Conservation (phyloP, 2,797 vertebrate genomes). For the Dicrostonyx torquatus region DNA sequence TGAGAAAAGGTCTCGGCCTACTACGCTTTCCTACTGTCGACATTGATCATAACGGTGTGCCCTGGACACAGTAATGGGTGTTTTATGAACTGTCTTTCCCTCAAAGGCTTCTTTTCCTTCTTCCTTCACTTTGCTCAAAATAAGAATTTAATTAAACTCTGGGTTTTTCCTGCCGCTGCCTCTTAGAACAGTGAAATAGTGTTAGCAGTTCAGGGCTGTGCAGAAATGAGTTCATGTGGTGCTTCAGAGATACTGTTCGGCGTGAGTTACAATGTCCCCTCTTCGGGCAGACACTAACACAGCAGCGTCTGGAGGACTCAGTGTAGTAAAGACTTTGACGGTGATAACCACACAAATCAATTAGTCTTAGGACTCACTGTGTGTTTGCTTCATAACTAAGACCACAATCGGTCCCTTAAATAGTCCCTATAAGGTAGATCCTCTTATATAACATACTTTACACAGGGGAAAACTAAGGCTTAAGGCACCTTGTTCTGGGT, state of each 20-base stretch:
- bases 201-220: constrained; percentile 55
- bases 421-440: neutral
- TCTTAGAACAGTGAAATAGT: constrained; percentile 57
- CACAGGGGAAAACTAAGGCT: neutral
- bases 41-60: constrained; percentile 71
- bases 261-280: neutral
- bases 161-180: constrained; percentile 65
- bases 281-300: neutral
- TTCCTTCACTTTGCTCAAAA: constrained; percentile 37
- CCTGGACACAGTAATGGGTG: constrained; percentile 60
- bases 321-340: neutral
- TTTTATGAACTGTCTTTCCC: constrained; percentile 76
- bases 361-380: neutral
- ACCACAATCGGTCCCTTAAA: neutral
- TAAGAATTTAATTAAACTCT: constrained; percentile 72
- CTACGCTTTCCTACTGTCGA: constrained; percentile 40
- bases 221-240: constrained; percentile 63
- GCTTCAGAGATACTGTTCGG: neutral
- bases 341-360: fast-evolving
- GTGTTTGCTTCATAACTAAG: neutral
- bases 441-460: neutral
- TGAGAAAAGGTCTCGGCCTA: constrained; percentile 77
- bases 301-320: neutral
- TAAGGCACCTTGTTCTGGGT: neutral
- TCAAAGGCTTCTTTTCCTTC: constrained; percentile 69